Conservation (phyloP, 2,113 vertebrate species). For the Catharus bicknelli region DNA sequence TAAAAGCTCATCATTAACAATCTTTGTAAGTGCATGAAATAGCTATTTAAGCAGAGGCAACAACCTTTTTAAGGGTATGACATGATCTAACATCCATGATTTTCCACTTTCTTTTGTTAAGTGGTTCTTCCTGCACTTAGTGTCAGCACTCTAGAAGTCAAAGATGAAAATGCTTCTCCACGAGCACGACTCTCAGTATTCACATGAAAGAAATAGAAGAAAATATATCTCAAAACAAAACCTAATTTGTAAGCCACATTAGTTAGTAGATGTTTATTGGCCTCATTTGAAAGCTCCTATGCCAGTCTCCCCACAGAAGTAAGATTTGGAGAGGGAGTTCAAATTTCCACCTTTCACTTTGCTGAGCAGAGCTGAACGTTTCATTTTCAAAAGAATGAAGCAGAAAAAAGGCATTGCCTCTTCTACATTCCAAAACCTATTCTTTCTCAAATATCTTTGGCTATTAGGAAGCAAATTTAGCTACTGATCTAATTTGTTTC, state of each 20-base stretch:
- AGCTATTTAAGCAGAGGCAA: background rate
- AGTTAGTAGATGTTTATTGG: background rate
- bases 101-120: background rate
- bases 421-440: background rate
- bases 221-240: background rate
- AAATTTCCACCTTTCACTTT: background rate
- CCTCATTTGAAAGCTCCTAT: background rate
- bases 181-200: background rate
- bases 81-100: background rate
- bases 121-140: constrained; percentile 6
- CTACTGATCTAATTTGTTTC: constrained; percentile 64
- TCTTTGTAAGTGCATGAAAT: background rate
- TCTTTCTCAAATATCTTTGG: constrained; percentile 23
- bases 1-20: background rate
- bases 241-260: background rate
- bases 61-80: background rate
- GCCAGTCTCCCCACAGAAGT: background rate
- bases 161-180: background rate
- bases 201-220: background rate
- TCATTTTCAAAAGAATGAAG: background rate
- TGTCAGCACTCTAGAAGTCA: background rate
- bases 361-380: background rate
- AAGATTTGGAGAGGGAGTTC: background rate
- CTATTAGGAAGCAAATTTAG: constrained; percentile 60
- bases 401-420: background rate